Evolutionary conservation across 2,113 vertebrate genomes (phyloP), one percentile per base, ranked within the genome.

Genomic region (Sylvilagus bachmani): DNA sequence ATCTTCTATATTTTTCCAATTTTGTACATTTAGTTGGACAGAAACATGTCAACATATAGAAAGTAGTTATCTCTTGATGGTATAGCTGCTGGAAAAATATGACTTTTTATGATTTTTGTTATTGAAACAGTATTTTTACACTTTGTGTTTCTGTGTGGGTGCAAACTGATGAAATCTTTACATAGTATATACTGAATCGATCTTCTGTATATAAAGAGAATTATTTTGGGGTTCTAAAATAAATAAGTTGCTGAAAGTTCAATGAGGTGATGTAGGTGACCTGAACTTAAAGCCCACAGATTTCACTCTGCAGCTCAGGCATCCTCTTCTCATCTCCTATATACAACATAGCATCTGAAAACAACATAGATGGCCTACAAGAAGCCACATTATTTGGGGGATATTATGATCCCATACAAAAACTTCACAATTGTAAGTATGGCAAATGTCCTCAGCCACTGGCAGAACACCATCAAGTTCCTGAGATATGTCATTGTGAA

Each of bases 171-270:
- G n/a, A n/a, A n/a, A n/a, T n/a, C n/a, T n/a, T n/a, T n/a, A n/a
- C n/a, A n/a, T n/a, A n/a, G n/a, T n/a, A n/a, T n/a, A n/a, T n/a
- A n/a, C n/a, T n/a, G n/a, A n/a, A n/a, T n/a, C n/a, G n/a, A n/a
- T n/a, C n/a, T n/a, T n/a, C n/a, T n/a, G n/a, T n/a, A n/a, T n/a
- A n/a, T n/a, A n/a, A n/a, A n/a, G n/a, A n/a, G n/a, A 25, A 29
- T 27, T 92, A 19, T 58, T 58, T 87, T 53, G 13, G 19, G 51
- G 61, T 86, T 90, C 36, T 61, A 27, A 85, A 93, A 27, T 9
- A 19, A 61, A 8, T 51, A 80, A 22, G 6, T 10, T 17, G 58
- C 29, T 17, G 19, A 58, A 71, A 58, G 29, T 58, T 36, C 61
- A 5, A 24, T 79, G 24, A 29, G 25, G 1, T 22, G 71, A 64